Conservation (phyloP, 2,797 vertebrate genomes). For the Remorina albescens region DNA sequence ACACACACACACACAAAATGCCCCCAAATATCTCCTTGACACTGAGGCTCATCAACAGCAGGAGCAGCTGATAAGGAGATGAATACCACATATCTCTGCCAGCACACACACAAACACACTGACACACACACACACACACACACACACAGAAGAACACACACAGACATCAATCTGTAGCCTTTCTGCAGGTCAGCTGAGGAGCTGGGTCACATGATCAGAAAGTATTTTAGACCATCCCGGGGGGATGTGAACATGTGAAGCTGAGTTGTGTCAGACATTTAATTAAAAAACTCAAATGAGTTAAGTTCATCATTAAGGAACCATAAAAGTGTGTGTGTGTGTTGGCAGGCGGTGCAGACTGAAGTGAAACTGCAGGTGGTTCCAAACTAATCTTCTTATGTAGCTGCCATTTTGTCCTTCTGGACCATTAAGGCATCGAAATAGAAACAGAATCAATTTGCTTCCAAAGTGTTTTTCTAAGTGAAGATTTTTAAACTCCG, state of each 20-base stretch:
- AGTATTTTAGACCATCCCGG: too few relatives aligned
- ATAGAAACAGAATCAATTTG: too few relatives aligned
- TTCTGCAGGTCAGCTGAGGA: conserved; percentile 26
- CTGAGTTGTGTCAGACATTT: too few relatives aligned
- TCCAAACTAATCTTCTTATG: not conserved
- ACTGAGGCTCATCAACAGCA: conserved; percentile 49
- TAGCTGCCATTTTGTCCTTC: not conserved
- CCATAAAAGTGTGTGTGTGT: too few relatives aligned
- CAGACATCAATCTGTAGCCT: not conserved
- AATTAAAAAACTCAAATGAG: too few relatives aligned
- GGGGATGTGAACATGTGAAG: not conserved
- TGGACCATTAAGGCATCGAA: not conserved
- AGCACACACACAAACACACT: conserved; percentile 14
- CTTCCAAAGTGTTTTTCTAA: too few relatives aligned
- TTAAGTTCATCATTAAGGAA: too few relatives aligned
- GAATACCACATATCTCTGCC: conserved; percentile 25
- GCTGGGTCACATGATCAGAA: not conserved
- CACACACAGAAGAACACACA: conserved; percentile 7
- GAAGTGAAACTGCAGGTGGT: not conserved
- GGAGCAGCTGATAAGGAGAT: conserved; percentile 51
- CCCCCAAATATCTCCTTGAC: conserved; percentile 64
- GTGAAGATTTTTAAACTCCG: too few relatives aligned
- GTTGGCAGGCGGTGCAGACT: not conserved
- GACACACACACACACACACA: not conserved
- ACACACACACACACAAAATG: conserved; percentile 24